Base-by-base conservation (phyloP, 1,140 invertebrate genomes). In the Hirudo medicinalis region DNA sequence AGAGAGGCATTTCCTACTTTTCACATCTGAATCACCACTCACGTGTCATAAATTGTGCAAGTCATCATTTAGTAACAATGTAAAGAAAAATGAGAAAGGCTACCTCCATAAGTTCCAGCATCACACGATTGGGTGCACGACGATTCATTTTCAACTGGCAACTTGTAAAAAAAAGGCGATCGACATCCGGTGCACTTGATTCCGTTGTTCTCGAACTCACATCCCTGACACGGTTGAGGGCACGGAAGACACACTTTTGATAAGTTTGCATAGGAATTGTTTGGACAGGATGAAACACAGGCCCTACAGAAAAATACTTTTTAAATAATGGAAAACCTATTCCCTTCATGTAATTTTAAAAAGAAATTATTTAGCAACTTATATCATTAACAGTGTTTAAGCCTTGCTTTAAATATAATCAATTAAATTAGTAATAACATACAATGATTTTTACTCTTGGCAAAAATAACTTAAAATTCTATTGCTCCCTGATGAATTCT, bases 241-340 rank as follows among this genome's bases (percentile, higher is more conserved):
- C 71, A 72, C 1, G 43, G 25, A 36, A 53, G 40, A 53, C 71
- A 72, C 32, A 49, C 27, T 27, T 43, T 43, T 25, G 27, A 66
- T 19, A 22, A 25, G 17, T 32, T 32, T 54, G 55, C 36, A 54
- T 43, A 73, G 55, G 72, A 43, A 22, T 55, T 29, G 15, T 71
- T 29, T 27, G 72, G 72, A 43, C 72, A 73, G n/a, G 22, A 49
- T 19, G 29, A 22, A 29, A 73, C 27, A 22, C 72, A 73, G n/a
- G 22, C 27, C 32, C 72, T 73, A 54, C 13, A 25, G 40, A 29
- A 70, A 63, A 67, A 71, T n/a, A 60, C 20, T 0, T 57, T 57
- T 3, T 36, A 49, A 49, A 49, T 13, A 17, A 49, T 49, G 43
- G 43, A 49, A 5, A 49, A 49, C 13, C 15, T 49, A 49, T 49